Percentiles rank a stretch among this genome's conserved stretches.
These are phyloP conservation scores for Harpegnathos saltator DNA, from an alignment of 1,140 invertebrate species.

Conservation along the genomic window DNA sequence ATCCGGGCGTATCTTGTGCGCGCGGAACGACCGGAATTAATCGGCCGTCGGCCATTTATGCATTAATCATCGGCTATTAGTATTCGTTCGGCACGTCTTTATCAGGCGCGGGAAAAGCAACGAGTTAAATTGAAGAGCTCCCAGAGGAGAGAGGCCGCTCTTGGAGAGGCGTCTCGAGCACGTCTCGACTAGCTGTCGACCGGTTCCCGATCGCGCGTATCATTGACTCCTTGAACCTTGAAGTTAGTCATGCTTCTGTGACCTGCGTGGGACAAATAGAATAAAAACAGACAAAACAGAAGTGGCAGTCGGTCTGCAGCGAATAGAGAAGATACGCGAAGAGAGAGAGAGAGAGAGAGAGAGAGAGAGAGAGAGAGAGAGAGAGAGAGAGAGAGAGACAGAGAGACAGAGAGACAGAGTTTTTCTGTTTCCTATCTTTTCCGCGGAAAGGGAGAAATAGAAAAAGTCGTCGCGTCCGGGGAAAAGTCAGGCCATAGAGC, in stretches of 20 bases:
- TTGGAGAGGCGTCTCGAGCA: slow-evolving; percentile 34
- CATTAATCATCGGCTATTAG: slow-evolving; percentile 33
- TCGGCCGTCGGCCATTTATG: background rate
- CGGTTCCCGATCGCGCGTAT: slow-evolving; percentile 59
- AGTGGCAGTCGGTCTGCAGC: too few relatives aligned
- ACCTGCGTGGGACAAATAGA: background rate
- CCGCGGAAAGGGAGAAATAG: too few relatives aligned
- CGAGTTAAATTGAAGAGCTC: slow-evolving; percentile 47
- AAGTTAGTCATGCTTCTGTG: slow-evolving; percentile 32
- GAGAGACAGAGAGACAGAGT: too few relatives aligned
- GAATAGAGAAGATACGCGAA: too few relatives aligned
- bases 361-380: too few relatives aligned
- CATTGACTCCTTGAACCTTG: slow-evolving; percentile 55
- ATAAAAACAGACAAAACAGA: background rate
- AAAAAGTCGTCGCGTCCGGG: too few relatives aligned
- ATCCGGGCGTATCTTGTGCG: background rate
- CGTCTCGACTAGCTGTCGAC: slow-evolving; percentile 61
- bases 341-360: too few relatives aligned
- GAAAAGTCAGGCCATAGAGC: too few relatives aligned
- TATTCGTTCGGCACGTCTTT: slow-evolving; percentile 31
- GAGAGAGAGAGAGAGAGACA: too few relatives aligned
- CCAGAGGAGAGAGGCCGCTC: slow-evolving; percentile 24
- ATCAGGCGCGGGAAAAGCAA: slow-evolving; percentile 30
- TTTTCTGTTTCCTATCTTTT: too few relatives aligned
- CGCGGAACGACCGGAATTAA: slow-evolving; percentile 11